Evolutionary conservation across 2,888 invertebrate species (phyloP).

Genomic region (Lissocephala sabroskyi): DNA sequence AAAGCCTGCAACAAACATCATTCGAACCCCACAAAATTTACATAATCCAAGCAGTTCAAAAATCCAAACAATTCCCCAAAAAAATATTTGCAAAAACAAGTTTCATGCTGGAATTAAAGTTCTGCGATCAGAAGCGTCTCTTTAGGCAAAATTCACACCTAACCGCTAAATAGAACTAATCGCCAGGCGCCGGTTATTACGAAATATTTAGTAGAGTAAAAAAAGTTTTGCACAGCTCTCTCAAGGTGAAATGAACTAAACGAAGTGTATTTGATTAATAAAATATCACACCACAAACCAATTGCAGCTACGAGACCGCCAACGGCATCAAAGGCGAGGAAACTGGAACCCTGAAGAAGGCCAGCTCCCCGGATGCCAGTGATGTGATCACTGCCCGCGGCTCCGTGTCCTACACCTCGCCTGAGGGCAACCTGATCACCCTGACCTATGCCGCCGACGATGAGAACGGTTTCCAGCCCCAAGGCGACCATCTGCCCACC

Average conservation of each 20-base stretch:
- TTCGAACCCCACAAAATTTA: no score
- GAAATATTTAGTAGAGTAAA: neutral
- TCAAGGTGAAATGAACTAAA: neutral
- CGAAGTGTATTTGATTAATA: slow-evolving; percentile 34
- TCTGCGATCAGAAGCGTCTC: neutral
- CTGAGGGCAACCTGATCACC: slow-evolving; percentile 80
- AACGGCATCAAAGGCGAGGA: slow-evolving; percentile 88
- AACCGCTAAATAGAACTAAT: slow-evolving; percentile 8
- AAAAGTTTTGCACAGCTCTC: slow-evolving; percentile 15
- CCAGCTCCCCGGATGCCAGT: slow-evolving; percentile 78
- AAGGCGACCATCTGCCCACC: slow-evolving; percentile 82
- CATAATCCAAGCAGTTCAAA: no score
- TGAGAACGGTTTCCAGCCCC: slow-evolving; percentile 76
- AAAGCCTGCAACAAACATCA: no score
- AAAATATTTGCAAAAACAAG: no score
- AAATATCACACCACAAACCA: no score
- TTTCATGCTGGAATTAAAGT: no score
- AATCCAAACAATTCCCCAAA: neutral
- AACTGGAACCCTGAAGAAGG: slow-evolving; percentile 82
- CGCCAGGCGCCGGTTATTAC: slow-evolving; percentile 38
- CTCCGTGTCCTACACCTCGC: slow-evolving; percentile 79
- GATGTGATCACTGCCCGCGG: slow-evolving; percentile 81
- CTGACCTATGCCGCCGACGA: slow-evolving; percentile 82
- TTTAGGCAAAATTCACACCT: neutral
- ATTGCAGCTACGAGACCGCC: slow-evolving; percentile 82